Evolutionary conservation across 2,797 vertebrate genomes (phyloP), one percentile per base, ranked within the genome.

Genomic region (Acridotheres tristis): DNA sequence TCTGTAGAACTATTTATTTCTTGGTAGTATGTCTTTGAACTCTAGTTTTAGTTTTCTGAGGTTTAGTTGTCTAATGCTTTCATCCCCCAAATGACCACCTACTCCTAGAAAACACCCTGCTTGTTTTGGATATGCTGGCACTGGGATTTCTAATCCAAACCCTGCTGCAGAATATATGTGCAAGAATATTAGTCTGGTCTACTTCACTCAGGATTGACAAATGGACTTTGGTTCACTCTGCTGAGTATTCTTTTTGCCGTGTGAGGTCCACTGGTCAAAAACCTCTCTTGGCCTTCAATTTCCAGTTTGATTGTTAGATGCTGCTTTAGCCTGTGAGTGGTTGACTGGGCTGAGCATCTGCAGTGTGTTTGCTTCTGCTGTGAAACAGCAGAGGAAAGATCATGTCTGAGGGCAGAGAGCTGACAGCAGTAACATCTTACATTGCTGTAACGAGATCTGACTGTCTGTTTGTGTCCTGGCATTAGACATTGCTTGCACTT

Each of bases 181-280:
- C 26, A 71, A 77, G 58, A 36, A 22, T 16, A 22, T 51, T 42
- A 29, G 30, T 32, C 34, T 4, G 34, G 27, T 34, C 29, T 79
- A 11, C 40, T 62, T 54, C 47, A 27, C 36, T 66, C 22, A 21
- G 63, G 29, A 45, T 18, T 1, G 1, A 20, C 15, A 48, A 73
- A 76, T 20, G 27, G 9, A 22, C 26, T 79, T 85, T 5, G 13
- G 5, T 23, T 51, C 30, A 11, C 20, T 42, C 21, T 91, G 11
- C 5, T 51, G 62, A 62, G 30, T 43, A 25, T 32, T 48, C 13
- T 48, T 67, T 85, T 38, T 65, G 57, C n/a, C 0, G 0, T 8
- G 9, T 75, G n/a, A 81, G 26, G 10, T 72, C 20, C 29, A 32
- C 6, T 53, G 30, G 6, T 81, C 40, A 62, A 72, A 32, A 29